Base-by-base conservation (phyloP, 2,113 vertebrate genomes). In the Aspiorhynchus laticeps region DNA sequence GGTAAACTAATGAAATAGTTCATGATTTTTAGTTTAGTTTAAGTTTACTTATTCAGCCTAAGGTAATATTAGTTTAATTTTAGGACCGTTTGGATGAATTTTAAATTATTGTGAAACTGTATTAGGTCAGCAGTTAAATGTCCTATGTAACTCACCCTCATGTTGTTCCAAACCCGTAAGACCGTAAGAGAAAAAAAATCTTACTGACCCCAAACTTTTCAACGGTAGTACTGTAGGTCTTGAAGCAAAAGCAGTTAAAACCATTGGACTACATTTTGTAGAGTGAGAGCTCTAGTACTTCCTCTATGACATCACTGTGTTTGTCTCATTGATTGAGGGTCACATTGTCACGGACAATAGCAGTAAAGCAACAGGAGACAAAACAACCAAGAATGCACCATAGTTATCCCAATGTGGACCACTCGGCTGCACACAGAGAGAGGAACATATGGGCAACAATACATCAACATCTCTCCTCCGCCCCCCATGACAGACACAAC, bases 381-480 rank as follows among this genome's bases (percentile, higher is more conserved):
- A 84, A 89, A 90, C 69, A 80, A 67, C 48, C 46, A 43, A 85
- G 65, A 61, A 77, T 43, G 43, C 28, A 71, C 63, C 81, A n/a
- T 7, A 51, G 73, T 83, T 81, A 41, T 24, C 63, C 53, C 73
- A 82, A n/a, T 53, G 33, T 7, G 21, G 59, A 21, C 24, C 76
- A 10, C 75, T 81, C 33, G 21, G 75, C 31, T 82, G 46, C 69
- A 73, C 69, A 69, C 63, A 83, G 17, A 80, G n/a, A 51, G 75
- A 75, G 28, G 78, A 74, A 77, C 88, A 89, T 89, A 87, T 86
- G 88, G 83, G 4, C 73, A 83, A 80, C 86, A 82, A 77, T 89
- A 89, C 86, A 89, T 86, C 88, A 87, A 80, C 80, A 63, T 65
- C 75, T 12, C 26, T 63, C 48, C 65, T 53, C 51, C 43, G 15